Evolutionary conservation across 2,113 vertebrate species (phyloP), one percentile per base, ranked within the genome.

Genomic region (Laticauda colubrina): DNA sequence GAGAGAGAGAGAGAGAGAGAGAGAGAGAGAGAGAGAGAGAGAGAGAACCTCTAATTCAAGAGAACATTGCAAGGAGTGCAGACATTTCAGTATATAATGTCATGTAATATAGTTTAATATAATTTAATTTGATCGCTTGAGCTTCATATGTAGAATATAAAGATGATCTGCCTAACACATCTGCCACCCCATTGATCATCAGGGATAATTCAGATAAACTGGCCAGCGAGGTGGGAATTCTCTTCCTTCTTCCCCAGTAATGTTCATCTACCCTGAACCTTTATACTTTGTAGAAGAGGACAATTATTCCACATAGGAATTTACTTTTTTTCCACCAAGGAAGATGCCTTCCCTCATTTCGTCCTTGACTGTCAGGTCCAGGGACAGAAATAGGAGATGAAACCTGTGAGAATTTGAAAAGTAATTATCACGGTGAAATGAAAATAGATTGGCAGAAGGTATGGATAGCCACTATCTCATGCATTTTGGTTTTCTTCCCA

Each of bases 1-100:
- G 20, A 57, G 1, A 20, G 15, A 56, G 0, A 20, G 55, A 20
- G 1, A 5, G 55, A 55, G 1, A 0, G 0, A 59, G 2, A 3
- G 4, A 57, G 0, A 23, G 56, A 57, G 0, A 24, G 23, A 59
- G 0, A 24, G 0, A 59, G 7, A 59, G 23, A 24, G 2, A 57
- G 21, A 57, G 0, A 57, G 6, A 57, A 3, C 64, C 29, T 75
- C 14, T 15, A 75, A 34, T 34, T 75, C n/a, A 75, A n/a, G 29
- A 34, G 6, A 75, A 34, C 14, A 75, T 75, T 75, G n/a, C n/a
- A 34, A 34, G n/a, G 14, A 75, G 69, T 14, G 7, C 69, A 75
- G n/a, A 34, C n/a, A 34, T 75, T 75, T 75, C 64, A 75, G 64
- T 34, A 34, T 34, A 75, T 34, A 61, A 61, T 61, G 24, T 29